phyloP scores from a whole-genome alignment of 1,140 invertebrate species.

The Semibalanus balanoides region DNA sequence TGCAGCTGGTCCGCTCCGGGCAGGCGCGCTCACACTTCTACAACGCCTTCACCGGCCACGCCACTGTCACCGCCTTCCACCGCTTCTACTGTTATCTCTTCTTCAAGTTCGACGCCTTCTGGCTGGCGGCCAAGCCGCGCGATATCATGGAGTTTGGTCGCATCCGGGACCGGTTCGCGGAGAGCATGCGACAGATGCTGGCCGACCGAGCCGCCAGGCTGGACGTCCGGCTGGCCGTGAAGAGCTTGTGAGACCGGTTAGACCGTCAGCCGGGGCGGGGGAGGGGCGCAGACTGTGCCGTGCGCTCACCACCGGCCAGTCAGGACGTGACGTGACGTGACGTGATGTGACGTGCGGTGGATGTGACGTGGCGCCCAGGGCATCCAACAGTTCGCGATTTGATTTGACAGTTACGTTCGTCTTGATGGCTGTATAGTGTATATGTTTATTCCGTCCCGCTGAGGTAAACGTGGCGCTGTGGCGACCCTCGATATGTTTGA shows the following conservation, averaged over 20 bases:
- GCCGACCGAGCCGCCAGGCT: constrained; percentile 48
- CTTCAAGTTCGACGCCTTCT: constrained; percentile 84
- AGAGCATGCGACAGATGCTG: constrained; percentile 45
- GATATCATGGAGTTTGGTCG: constrained; percentile 90
- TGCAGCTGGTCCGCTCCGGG: constrained; percentile 60
- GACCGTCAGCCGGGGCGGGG: too few relatives aligned
- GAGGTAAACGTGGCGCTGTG: too few relatives aligned
- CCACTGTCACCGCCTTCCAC: constrained; percentile 68
- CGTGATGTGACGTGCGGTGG: too few relatives aligned
- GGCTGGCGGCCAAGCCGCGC: constrained; percentile 74
- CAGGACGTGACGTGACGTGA: too few relatives aligned
- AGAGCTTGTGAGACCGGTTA: constrained; percentile 31
- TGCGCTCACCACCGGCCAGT: too few relatives aligned
- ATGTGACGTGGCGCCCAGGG: too few relatives aligned
- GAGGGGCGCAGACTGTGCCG: too few relatives aligned
- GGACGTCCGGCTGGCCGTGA: constrained; percentile 54
- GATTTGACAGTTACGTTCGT: too few relatives aligned
- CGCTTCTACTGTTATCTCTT: constrained; percentile 88
- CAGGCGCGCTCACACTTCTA: constrained; percentile 83
- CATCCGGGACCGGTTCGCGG: constrained; percentile 71
- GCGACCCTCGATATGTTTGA: too few relatives aligned
- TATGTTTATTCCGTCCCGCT: too few relatives aligned
- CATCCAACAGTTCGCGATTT: too few relatives aligned
- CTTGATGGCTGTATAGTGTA: too few relatives aligned
- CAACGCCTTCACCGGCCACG: constrained; percentile 47